Percentiles rank a stretch among this genome's conserved stretches.
Conservation (phyloP, 2,888 invertebrate genomes). For the Sclerodermus sp. region DNA sequence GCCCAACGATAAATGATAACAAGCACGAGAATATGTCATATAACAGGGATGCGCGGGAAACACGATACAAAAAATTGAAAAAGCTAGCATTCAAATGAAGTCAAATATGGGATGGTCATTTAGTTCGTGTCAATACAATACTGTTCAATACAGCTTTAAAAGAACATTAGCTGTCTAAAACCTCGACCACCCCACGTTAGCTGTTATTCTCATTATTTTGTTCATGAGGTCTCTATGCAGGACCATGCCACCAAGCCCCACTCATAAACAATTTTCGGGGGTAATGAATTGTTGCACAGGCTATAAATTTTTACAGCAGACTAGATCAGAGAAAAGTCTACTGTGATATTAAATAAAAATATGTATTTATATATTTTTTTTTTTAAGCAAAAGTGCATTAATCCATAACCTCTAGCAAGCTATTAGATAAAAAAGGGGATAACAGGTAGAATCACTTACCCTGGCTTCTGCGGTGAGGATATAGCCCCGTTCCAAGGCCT, state of each 20-base stretch:
- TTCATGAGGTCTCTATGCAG: slow-evolving; percentile 41
- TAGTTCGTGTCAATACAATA: not conserved
- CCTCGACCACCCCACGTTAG: slow-evolving; percentile 8
- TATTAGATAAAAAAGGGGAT: slow-evolving; percentile 25
- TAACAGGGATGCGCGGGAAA: slow-evolving; percentile 37
- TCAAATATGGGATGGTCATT: slow-evolving; percentile 27
- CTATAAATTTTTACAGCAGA: not conserved
- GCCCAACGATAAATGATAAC: slow-evolving; percentile 38
- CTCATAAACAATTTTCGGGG: slow-evolving; percentile 11
- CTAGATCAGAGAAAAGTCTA: not conserved
- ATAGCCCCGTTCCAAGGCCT: slow-evolving; percentile 84
- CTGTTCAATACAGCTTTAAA: too few relatives aligned
- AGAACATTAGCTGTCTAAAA: too few relatives aligned
- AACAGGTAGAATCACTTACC: slow-evolving; percentile 69
- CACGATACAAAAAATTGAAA: slow-evolving; percentile 32
- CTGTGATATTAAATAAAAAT: not conserved
- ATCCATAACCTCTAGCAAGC: slow-evolving; percentile 45
- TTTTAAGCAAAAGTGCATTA: slow-evolving; percentile 27
- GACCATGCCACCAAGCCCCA: slow-evolving; percentile 44
- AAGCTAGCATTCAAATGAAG: slow-evolving; percentile 27
- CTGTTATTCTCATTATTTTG: slow-evolving; percentile 10
- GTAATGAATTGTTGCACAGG: not conserved
- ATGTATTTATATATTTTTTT: not conserved
- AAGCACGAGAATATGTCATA: slow-evolving; percentile 37
- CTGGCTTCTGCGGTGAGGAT: slow-evolving; percentile 89